Conservation (phyloP, 2,113 vertebrate species). For the Leuciscus idus region DNA sequence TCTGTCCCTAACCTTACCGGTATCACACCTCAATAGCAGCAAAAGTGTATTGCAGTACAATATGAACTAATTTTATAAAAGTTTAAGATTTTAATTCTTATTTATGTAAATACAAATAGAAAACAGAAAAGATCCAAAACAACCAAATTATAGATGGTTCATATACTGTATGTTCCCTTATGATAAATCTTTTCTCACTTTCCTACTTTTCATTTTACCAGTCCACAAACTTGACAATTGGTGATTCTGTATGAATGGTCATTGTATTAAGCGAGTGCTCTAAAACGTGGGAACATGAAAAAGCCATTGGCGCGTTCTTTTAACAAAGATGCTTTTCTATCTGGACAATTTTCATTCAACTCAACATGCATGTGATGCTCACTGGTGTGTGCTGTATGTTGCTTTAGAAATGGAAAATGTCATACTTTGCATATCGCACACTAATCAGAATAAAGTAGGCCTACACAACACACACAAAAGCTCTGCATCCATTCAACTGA, state of each 20-base stretch:
- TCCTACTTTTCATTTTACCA: not conserved
- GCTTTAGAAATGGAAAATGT: constrained; percentile 22
- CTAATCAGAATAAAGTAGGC: not conserved
- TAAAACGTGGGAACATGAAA: not conserved
- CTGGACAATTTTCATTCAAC: not conserved
- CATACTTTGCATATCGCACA: constrained; percentile 17
- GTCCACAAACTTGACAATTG: not conserved
- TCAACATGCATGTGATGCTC: not conserved
- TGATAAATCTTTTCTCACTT: not conserved
- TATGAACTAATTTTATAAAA: too few relatives aligned
- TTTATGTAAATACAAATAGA: not conserved
- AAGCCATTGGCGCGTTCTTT: not conserved
- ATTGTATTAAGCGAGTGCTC: not conserved
- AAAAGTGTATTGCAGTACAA: too few relatives aligned
- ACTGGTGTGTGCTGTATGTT: not conserved
- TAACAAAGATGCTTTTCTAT: not conserved
- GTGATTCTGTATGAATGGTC: not conserved
- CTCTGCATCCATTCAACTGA: not conserved
- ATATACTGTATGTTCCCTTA: not conserved
- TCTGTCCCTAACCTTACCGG: too few relatives aligned
- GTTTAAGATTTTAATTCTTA: too few relatives aligned
- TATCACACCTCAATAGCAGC: too few relatives aligned
- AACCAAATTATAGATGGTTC: not conserved
- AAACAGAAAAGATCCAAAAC: not conserved
- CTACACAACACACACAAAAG: constrained; percentile 15